Conservation (phyloP, 2,888 invertebrate species). For the Caenorhabditis sp. region DNA sequence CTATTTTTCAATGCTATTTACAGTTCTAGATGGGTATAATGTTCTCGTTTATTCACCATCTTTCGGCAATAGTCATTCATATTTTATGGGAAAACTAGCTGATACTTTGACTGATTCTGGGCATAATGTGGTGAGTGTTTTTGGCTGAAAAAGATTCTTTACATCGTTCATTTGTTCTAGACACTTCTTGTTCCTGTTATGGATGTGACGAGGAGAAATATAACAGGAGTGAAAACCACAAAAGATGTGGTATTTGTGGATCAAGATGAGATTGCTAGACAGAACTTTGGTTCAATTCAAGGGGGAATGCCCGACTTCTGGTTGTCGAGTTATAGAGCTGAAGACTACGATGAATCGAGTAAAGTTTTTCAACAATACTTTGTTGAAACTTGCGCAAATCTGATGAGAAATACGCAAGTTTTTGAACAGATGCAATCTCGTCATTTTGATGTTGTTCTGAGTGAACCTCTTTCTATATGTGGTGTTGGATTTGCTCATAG, state of each 20-base stretch:
- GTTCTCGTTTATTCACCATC: slow-evolving; percentile 39
- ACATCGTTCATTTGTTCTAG: not conserved
- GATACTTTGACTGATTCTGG: slow-evolving; percentile 40
- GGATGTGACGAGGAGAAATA: not conserved
- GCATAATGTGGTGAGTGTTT: slow-evolving; percentile 38
- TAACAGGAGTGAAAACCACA: not conserved
- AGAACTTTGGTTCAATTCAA: not conserved
- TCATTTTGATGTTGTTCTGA: slow-evolving; percentile 16
- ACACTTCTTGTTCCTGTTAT: not conserved
- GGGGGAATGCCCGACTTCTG: slow-evolving; percentile 9
- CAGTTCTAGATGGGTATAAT: slow-evolving; percentile 9
- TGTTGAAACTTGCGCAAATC: slow-evolving; percentile 8
- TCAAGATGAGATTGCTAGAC: not conserved
- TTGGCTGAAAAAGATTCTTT: not conserved
- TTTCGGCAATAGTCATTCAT: slow-evolving; percentile 38
- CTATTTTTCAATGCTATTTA: not conserved
- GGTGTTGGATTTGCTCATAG: slow-evolving; percentile 15
- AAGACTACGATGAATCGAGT: not conserved
- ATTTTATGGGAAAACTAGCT: slow-evolving; percentile 40
- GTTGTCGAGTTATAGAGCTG: not conserved
- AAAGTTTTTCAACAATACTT: not conserved
- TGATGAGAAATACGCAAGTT: slow-evolving; percentile 2
- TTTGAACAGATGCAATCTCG: slow-evolving; percentile 9
- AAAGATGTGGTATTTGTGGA: not conserved
- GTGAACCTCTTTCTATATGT: slow-evolving; percentile 11